phyloP scores from a whole-genome alignment of 2,113 vertebrate species.

The Gasterosteus nipponicus region DNA sequence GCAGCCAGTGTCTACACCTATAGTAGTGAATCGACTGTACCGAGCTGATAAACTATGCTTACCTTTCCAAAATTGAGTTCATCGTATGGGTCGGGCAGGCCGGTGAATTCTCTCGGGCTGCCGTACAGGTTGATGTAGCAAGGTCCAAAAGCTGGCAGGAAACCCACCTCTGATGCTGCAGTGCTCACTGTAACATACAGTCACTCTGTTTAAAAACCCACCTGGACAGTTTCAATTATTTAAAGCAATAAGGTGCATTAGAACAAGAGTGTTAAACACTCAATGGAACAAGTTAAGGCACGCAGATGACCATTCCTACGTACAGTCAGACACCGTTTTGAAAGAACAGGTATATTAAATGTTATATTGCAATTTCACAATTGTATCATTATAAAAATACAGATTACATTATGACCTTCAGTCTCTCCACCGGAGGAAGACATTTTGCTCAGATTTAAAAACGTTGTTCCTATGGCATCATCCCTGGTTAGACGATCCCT shows the following conservation, averaged over 20 bases:
- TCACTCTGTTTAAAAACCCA: conserved; percentile 1
- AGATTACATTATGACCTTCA: conserved; percentile 82
- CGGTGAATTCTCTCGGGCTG: conserved; percentile 92
- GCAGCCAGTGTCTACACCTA: neutral
- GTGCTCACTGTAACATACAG: conserved; percentile 75
- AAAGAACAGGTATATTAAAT: neutral
- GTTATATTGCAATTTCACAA: neutral
- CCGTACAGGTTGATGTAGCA: conserved; percentile 96
- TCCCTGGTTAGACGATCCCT: conserved; percentile 95
- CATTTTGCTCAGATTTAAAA: conserved; percentile 90
- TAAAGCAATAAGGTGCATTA: neutral
- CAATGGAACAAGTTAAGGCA: conserved; percentile 2
- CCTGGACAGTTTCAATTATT: neutral
- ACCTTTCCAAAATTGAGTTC: conserved; percentile 95
- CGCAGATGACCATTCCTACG: conserved; percentile 33
- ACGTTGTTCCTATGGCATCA: conserved; percentile 91
- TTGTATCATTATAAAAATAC: neutral
- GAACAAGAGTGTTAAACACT: neutral
- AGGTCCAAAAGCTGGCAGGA: conserved; percentile 96
- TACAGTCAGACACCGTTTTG: conserved; percentile 51
- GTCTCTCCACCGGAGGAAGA: conserved; percentile 90
- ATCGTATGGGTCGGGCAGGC: conserved; percentile 92
- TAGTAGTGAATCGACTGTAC: neutral
- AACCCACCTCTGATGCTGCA: conserved; percentile 88
- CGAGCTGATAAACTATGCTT: neutral